Percentiles rank a stretch among this genome's conserved stretches.
phyloP scores from a whole-genome alignment of 64 coral and sea anemone species.

The Montipora efflorescens region DNA sequence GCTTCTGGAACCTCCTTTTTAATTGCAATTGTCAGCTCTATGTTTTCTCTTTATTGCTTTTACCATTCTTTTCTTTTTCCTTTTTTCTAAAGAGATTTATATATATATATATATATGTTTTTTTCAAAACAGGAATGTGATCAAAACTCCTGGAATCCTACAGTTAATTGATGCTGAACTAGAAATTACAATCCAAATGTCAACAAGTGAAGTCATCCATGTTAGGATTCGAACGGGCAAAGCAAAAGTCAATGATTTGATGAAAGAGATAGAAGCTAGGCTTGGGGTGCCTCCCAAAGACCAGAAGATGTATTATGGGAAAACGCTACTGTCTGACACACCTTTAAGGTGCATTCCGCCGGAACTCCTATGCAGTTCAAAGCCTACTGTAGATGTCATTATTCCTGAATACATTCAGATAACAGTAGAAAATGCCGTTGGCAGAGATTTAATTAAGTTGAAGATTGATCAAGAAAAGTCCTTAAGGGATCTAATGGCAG shows the following conservation, averaged over 20 bases:
- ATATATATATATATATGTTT: background rate
- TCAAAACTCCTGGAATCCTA: background rate
- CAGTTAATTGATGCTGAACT: conserved; percentile 19
- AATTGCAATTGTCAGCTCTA: too few species aligned
- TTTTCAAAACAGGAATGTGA: background rate
- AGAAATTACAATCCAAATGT: background rate
- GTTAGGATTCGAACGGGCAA: background rate
- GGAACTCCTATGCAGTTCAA: conserved; percentile 2
- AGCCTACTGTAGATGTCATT: background rate
- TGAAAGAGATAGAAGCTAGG: background rate
- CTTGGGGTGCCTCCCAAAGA: background rate
- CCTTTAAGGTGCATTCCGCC: background rate
- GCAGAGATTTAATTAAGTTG: background rate
- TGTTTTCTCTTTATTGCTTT: too few species aligned
- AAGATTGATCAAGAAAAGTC: conserved; percentile 30
- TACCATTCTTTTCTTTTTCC: background rate
- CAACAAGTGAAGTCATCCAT: background rate
- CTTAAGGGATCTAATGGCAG: background rate
- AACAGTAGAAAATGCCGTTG: background rate
- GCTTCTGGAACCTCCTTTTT: too few species aligned
- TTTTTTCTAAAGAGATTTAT: background rate
- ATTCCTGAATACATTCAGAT: conserved; percentile 21
- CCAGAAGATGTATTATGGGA: conserved; percentile 3
- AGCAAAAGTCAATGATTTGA: conserved; percentile 24
- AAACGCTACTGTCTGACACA: background rate